Percentiles rank a stretch among this genome's conserved stretches.
Conservation (phyloP, 2,797 vertebrate genomes). For the Eospalax fontanierii region DNA sequence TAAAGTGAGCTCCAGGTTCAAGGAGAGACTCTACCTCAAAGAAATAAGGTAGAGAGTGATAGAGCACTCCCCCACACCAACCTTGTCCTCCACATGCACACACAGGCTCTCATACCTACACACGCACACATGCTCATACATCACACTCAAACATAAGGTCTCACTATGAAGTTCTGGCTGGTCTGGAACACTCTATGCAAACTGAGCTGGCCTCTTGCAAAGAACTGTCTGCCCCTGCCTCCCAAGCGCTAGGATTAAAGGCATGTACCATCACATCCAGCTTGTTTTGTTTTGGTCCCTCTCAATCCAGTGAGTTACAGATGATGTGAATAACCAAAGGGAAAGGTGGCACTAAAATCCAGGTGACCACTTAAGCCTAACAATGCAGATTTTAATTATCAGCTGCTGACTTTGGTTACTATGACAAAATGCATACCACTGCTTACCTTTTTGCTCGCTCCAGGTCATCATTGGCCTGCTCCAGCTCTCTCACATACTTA, state of each 20-base stretch:
- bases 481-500: constrained; percentile 98
- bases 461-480: constrained; percentile 99
- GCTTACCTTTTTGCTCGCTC: constrained; percentile 97
- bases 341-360: background rate
- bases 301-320: background rate
- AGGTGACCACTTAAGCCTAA: background rate
- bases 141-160: no score
- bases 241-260: background rate
- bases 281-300: background rate
- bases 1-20: no score
- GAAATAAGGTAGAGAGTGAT: no score
- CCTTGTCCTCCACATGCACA: no score
- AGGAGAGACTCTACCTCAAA: no score
- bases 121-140: no score
- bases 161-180: background rate
- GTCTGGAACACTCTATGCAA: background rate
- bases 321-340: background rate
- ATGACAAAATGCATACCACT: background rate
- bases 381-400: background rate
- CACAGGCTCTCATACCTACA: no score
- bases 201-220: background rate
- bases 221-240: background rate
- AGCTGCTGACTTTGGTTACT: background rate
- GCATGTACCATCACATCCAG: background rate
- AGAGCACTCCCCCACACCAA: no score